Conservation (phyloP, 30 jellyfish, hydroid and myxozoan species). For the Pseudorhiza aurosa region DNA sequence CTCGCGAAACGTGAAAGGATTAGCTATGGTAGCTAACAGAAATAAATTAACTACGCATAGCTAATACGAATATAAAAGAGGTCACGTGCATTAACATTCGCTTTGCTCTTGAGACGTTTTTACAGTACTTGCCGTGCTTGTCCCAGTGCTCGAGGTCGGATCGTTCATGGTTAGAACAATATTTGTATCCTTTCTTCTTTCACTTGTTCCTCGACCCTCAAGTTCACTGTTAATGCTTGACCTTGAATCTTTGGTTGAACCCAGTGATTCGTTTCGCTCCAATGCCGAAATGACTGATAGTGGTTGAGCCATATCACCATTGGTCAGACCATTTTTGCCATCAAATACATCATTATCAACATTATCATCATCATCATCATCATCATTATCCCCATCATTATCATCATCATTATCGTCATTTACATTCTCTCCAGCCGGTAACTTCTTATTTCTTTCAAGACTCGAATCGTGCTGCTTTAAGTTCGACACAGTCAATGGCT, state of each 20-base stretch:
- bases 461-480: constrained; percentile 94
- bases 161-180: constrained; percentile 70
- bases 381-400: constrained; percentile 4
- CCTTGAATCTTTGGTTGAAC: constrained; percentile 88
- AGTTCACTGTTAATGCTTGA: constrained; percentile 82
- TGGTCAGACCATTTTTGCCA: constrained; percentile 19
- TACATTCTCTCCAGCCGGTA: constrained; percentile 2
- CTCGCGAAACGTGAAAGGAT: too few species aligned
- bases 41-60: too few species aligned
- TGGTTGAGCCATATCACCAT: constrained; percentile 79
- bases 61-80: neutral
- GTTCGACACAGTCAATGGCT: constrained; percentile 89
- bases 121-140: constrained; percentile 94
- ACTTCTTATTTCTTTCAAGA: constrained; percentile 81
- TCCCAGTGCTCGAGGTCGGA: constrained; percentile 88
- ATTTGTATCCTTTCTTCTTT: constrained; percentile 69
- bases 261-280: constrained; percentile 93
- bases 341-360: constrained; percentile 14
- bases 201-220: constrained; percentile 91
- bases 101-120: constrained; percentile 90
- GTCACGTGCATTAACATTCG: constrained; percentile 56
- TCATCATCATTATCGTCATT: constrained; percentile 21
- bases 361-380: neutral
- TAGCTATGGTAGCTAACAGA: too few species aligned
- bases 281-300: constrained; percentile 88